These are phyloP conservation scores for Ispidina lecontei DNA, from an alignment of 2,797 vertebrate genomes.

Conservation along the genomic window DNA sequence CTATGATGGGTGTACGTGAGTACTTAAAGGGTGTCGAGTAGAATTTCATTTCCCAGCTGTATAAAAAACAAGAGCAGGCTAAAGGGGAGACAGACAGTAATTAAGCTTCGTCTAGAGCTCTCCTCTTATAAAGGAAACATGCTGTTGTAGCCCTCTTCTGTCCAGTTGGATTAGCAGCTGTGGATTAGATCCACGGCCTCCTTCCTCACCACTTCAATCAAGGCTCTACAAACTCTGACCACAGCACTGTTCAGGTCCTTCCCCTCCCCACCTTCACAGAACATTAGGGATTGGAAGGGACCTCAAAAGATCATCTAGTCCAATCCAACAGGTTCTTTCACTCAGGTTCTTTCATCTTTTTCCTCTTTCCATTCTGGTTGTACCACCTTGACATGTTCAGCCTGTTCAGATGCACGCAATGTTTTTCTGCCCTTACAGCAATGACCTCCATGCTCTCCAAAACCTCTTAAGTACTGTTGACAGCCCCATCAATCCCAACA, in stretches of 20 bases:
- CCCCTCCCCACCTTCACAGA: neutral
- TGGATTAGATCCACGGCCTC: neutral
- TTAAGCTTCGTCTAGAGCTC: neutral
- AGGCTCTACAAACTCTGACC: neutral
- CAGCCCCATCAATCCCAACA: neutral
- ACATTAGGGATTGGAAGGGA: no score
- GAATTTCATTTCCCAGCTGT: neutral
- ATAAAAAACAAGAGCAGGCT: neutral
- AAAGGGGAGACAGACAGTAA: neutral
- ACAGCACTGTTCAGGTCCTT: neutral
- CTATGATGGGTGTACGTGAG: neutral
- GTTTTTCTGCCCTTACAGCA: neutral
- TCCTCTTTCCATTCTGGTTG: neutral
- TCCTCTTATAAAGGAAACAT: neutral
- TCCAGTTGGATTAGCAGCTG: constrained; percentile 39
- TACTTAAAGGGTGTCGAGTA: neutral
- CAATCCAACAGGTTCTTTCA: no score
- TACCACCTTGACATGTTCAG: neutral
- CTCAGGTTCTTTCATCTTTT: neutral
- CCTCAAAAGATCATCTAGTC: no score
- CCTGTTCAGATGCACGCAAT: fast-evolving
- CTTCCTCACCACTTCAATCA: neutral
- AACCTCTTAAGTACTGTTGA: neutral
- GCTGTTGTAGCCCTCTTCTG: constrained; percentile 65
- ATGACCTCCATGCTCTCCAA: neutral